Base-by-base conservation (phyloP, 2,888 invertebrate genomes). In the Hirtodrosophila cameraria region DNA sequence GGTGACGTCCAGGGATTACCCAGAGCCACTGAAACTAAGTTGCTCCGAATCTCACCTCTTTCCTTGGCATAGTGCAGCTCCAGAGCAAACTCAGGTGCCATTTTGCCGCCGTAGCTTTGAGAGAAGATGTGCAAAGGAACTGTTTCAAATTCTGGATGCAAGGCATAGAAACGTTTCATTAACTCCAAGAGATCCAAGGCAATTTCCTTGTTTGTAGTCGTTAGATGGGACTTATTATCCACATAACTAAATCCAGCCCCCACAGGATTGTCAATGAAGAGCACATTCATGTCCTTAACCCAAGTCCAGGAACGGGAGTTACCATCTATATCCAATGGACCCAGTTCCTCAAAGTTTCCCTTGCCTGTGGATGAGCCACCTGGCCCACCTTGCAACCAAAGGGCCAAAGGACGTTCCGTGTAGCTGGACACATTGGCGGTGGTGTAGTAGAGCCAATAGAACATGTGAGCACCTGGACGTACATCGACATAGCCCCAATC, bases 81-180 rank as follows among this genome's bases (percentile, higher is more conserved):
- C 11, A 83, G 92, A 88, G 95, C 96, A 89, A 97, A 97, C 81
- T 96, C 96, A 0, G 95, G 94, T 0, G 96, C 95, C 96, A 97
- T 97, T 92, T 97, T 97, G 1, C 97, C 97, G n/a, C 97, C 97
- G 89, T 97, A 97, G 0, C 97, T 97, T 90, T 97, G 97, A 15
- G 95, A 95, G 82, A 96, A 95, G 57, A 97, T 96, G 87, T 97
- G 97, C 33, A 96, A 92, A 0, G 96, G 95, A 0, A 95, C 93
- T 6, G 91, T 91, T 88, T 93, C 92, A 85, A 97, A 97, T 76
- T 94, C 93, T 0, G 95, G 93, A 84, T 95, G 92, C 8, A 91
- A 87, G 13, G 91, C 80, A 70, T 95, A 94, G 89, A 97, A 96
- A 4, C 92, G 92, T 83, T 92, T 92, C 91, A 97, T 93, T 23